phyloP scores from a whole-genome alignment of 2,113 vertebrate species.

The Propithecus coquereli region DNA sequence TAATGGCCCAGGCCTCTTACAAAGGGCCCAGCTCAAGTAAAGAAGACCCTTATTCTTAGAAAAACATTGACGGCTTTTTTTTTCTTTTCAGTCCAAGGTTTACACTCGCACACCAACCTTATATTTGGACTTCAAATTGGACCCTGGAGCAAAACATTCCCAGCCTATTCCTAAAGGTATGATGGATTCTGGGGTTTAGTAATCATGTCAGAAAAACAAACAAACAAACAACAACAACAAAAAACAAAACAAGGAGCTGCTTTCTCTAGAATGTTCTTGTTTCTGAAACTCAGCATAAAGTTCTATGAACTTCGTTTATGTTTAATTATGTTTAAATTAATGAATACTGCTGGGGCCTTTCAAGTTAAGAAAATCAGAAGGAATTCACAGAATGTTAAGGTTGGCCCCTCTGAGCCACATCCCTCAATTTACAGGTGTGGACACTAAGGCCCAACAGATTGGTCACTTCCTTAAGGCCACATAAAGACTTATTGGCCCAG shows the following conservation, averaged over 20 bases:
- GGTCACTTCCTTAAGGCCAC: background rate
- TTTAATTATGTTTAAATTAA: background rate
- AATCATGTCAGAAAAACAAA: background rate
- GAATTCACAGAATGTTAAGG: background rate
- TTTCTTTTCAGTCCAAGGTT: slow-evolving; percentile 82
- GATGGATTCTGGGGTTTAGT: background rate
- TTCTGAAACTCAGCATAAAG: background rate
- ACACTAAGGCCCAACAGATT: background rate
- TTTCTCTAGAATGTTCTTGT: background rate
- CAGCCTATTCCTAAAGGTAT: slow-evolving; percentile 79
- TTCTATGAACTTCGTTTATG: background rate
- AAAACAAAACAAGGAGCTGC: background rate
- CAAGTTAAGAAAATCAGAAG: background rate
- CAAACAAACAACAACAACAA: background rate
- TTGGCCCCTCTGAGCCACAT: background rate
- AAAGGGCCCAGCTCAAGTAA: background rate
- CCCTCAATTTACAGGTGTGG: background rate
- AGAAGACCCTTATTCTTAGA: background rate
- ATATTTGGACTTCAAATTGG: slow-evolving; percentile 86
- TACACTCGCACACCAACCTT: slow-evolving; percentile 85
- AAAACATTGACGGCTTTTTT: slow-evolving; percentile 18
- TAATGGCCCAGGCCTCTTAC: background rate
- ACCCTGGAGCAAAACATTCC: slow-evolving; percentile 77
- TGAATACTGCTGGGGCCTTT: background rate
- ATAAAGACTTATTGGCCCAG: background rate